Percentiles rank a stretch among this genome's conserved stretches.
phyloP scores from a whole-genome alignment of 1,140 invertebrate genomes.

The Lasioglossum baleicum region DNA sequence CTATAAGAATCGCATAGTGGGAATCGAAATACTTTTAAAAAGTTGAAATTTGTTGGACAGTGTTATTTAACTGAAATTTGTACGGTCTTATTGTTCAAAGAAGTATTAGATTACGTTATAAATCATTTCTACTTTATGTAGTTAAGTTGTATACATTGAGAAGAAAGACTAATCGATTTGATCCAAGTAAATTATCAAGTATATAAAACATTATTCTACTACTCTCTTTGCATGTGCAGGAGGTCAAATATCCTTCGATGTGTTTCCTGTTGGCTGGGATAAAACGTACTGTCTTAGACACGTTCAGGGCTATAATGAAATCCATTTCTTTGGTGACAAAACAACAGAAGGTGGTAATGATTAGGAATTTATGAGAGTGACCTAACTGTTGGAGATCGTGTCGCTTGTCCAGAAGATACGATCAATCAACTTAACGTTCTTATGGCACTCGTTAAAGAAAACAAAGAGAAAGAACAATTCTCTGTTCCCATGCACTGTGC shows the following conservation, averaged over 20 bases:
- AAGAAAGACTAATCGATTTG: no score
- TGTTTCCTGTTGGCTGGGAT: slow-evolving; percentile 98
- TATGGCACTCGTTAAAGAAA: slow-evolving; percentile 65
- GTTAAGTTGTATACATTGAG: no score
- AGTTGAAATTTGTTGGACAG: no score
- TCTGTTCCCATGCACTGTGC: slow-evolving; percentile 51
- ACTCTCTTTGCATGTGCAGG: slow-evolving; percentile 79
- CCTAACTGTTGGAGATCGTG: slow-evolving; percentile 92
- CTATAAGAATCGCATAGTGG: no score
- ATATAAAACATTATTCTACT: no score
- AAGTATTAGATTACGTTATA: no score
- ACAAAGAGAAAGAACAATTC: slow-evolving; percentile 60
- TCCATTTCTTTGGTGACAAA: slow-evolving; percentile 99
- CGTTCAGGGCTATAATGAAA: slow-evolving; percentile 87
- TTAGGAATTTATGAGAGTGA: slow-evolving; percentile 95
- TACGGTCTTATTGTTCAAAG: no score
- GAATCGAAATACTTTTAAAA: no score
- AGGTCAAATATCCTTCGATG: slow-evolving; percentile 99
- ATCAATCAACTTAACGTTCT: slow-evolving; percentile 85
- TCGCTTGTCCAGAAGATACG: slow-evolving; percentile 92
- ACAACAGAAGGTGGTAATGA: slow-evolving; percentile 96
- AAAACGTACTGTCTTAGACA: slow-evolving; percentile 97
- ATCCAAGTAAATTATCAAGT: no score
- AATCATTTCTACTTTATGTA: no score
- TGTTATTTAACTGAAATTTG: no score